Evolutionary conservation across 2,797 vertebrate genomes (phyloP).

Genomic region (Buceros bicornis): DNA sequence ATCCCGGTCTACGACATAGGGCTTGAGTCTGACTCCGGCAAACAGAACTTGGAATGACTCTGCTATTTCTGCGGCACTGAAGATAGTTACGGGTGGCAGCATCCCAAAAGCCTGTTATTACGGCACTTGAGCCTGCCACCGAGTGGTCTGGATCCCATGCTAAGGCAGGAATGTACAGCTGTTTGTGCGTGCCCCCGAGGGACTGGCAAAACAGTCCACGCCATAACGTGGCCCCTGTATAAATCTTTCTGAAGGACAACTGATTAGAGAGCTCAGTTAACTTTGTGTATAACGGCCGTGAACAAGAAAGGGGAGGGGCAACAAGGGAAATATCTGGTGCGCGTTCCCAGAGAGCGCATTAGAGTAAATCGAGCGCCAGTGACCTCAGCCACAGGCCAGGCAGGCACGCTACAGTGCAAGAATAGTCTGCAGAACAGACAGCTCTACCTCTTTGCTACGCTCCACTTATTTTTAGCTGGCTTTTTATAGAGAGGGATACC

Average conservation of each 20-base stretch:
- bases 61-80: conserved; percentile 83
- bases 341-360: background rate
- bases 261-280: conserved; percentile 16
- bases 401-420: background rate
- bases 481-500: background rate
- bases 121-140: conserved; percentile 76
- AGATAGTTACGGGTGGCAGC: conserved; percentile 78
- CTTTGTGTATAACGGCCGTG: background rate
- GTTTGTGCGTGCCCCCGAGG: conserved; percentile 64
- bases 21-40: conserved; percentile 81
- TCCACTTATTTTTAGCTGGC: background rate
- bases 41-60: conserved; percentile 75
- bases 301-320: conserved; percentile 4
- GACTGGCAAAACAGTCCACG: conserved; percentile 37
- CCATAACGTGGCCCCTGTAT: background rate
- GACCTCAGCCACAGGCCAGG: background rate
- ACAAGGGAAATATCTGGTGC: background rate
- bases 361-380: background rate
- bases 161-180: conserved; percentile 79
- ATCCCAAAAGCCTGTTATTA: conserved; percentile 77
- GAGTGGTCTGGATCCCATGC: conserved; percentile 59
- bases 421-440: conserved; percentile 20
- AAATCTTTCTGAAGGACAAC: conserved; percentile 47
- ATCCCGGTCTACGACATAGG: conserved; percentile 80
- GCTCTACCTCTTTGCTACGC: background rate